A percentile compares a stretch with the other conserved stretches of the same genome.
phyloP scores from a whole-genome alignment of 2,888 invertebrate species.

The Notodonta dromedarius region DNA sequence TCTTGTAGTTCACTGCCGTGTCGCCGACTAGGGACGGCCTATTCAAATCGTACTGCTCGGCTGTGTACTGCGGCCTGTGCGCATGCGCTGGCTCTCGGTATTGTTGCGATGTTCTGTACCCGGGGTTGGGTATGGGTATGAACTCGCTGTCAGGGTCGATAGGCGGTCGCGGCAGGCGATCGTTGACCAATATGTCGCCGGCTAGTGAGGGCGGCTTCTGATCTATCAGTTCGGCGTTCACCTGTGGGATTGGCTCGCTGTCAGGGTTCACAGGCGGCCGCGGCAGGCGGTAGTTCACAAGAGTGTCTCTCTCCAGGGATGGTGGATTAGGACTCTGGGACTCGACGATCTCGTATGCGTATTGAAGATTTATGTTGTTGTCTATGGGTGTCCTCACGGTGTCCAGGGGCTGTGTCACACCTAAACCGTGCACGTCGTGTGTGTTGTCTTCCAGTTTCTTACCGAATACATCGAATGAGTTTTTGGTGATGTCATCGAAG shows the following conservation, averaged over 20 bases:
- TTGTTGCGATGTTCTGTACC: constrained; percentile 65
- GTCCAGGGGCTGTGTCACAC: constrained; percentile 74
- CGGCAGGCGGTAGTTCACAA: constrained; percentile 88
- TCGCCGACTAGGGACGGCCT: constrained; percentile 74
- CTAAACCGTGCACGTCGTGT: constrained; percentile 74
- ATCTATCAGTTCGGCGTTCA: constrained; percentile 61
- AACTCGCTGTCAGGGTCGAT: constrained; percentile 89
- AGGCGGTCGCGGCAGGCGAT: constrained; percentile 86
- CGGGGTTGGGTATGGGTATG: constrained; percentile 77
- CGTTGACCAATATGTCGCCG: constrained; percentile 89
- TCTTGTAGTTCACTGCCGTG: constrained; percentile 83
- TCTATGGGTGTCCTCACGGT: constrained; percentile 77
- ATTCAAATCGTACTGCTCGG: constrained; percentile 74
- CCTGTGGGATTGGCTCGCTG: constrained; percentile 81
- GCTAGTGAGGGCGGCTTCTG: constrained; percentile 79
- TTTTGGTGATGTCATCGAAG: constrained; percentile 89
- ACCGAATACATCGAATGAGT: constrained; percentile 90
- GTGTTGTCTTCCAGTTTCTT: constrained; percentile 85
- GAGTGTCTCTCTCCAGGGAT: constrained; percentile 86
- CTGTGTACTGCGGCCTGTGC: constrained; percentile 65
- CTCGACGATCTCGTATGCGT: constrained; percentile 77
- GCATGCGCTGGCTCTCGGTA: constrained; percentile 62
- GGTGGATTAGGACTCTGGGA: constrained; percentile 65
- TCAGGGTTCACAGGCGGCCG: constrained; percentile 88
- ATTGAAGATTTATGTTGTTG: constrained; percentile 82